These are phyloP conservation scores for Merodon equestris DNA, from an alignment of 2,888 invertebrate species.

Conservation along the genomic window DNA sequence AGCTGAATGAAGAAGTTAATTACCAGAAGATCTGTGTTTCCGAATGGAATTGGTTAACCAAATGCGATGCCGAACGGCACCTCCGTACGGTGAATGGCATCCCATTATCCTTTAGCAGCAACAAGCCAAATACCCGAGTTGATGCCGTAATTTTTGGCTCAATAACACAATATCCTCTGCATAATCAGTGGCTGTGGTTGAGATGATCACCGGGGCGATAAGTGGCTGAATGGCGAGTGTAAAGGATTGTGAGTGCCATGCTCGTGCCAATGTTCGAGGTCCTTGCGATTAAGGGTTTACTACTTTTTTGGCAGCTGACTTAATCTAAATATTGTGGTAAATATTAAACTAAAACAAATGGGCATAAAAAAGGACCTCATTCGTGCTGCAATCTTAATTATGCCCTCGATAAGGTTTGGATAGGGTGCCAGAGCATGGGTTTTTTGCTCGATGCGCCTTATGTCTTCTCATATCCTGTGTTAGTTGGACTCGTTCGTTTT, in stretches of 20 bases:
- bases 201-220: conserved; percentile 37
- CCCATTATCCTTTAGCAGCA: conserved; percentile 64
- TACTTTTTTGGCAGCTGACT: conserved; percentile 56
- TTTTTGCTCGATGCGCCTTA: conserved; percentile 34
- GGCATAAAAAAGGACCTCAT: conserved; percentile 1
- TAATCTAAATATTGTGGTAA: conserved; percentile 48
- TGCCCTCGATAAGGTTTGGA: conserved; percentile 49
- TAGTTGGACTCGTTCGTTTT: background rate
- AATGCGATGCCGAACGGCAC: no score
- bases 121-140: conserved; percentile 42
- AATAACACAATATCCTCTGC: conserved; percentile 53
- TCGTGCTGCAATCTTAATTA: conserved; percentile 64
- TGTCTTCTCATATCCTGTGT: conserved; percentile 41
- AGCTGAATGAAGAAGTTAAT: conserved; percentile 46
- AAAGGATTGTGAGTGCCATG: conserved; percentile 24
- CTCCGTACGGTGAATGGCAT: conserved; percentile 56
- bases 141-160: conserved; percentile 59
- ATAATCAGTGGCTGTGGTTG: conserved; percentile 65
- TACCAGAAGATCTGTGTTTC: conserved; percentile 51
- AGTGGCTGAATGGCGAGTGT: conserved; percentile 21
- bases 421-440: background rate
- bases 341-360: conserved; percentile 43
- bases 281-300: conserved; percentile 57
- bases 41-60: conserved; percentile 54
- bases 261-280: conserved; percentile 31